Evolutionary conservation across 2,113 vertebrate species (phyloP).

Genomic region (Scytalopus superciliaris): DNA sequence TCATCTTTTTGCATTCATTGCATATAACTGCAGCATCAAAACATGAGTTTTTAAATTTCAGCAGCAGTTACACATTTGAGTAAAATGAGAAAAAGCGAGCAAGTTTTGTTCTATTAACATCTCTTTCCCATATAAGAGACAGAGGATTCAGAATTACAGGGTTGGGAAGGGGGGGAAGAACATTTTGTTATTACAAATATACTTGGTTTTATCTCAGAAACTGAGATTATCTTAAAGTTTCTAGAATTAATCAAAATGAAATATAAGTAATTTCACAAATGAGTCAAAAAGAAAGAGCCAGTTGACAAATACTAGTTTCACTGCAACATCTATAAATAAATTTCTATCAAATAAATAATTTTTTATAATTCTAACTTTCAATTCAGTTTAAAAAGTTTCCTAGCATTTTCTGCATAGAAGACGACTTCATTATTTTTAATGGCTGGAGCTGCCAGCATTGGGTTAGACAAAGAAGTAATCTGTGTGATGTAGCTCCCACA

Average conservation of each 20-base stretch:
- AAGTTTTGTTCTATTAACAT: background rate
- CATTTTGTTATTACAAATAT: background rate
- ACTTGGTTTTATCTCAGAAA: background rate
- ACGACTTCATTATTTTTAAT: background rate
- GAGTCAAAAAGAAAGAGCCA: background rate
- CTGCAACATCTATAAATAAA: background rate
- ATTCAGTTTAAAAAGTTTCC: background rate
- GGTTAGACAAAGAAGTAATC: background rate
- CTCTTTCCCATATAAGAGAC: background rate
- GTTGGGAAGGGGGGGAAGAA: background rate
- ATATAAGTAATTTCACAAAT: background rate
- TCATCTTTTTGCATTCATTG: background rate
- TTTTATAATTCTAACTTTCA: background rate
- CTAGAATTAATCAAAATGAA: background rate
- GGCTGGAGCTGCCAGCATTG: background rate
- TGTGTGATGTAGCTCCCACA: background rate
- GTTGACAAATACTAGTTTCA: background rate
- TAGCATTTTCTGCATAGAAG: background rate
- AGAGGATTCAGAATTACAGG: background rate
- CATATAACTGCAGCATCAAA: background rate
- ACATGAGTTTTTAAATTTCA: background rate
- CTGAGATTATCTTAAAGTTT: background rate
- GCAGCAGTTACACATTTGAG: background rate
- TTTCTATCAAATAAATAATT: background rate
- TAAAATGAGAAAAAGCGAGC: background rate